Base-by-base conservation (phyloP, 2,113 vertebrate species). In the Sylvietta virens region DNA sequence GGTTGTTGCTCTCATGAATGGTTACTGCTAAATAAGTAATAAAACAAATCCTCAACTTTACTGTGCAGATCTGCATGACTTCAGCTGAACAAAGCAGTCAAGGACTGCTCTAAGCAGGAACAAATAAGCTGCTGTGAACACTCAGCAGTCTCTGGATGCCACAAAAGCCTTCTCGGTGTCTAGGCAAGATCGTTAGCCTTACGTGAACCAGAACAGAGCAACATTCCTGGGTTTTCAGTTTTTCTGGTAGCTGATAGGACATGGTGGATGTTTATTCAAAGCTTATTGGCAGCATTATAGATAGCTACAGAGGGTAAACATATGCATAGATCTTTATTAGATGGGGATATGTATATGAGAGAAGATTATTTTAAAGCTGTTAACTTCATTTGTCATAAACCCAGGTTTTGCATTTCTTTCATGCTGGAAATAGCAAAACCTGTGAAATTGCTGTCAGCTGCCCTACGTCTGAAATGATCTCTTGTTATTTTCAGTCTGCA, bases 31-130 rank as follows among this genome's bases (percentile, higher is more conserved):
- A 90, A 77, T 83, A 60, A 16, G 20, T 86, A 53, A 67, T 58
- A 44, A 26, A 76, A 37, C 58, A 66, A 86, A 50, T 92, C 33
- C 35, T 73, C 26, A 58, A 1, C 76, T 39, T 83, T 50, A 33
- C 56, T 3, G 1, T 65, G 64, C 35, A 86, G 94, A 90, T 94
- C 77, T 94, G 82, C 91, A 78, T 95, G 91, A 70, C 67, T 95
- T 90, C 82, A 94, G 76, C 51, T 70, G 69, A 83, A 93, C 91
- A 96, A 95, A 97, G 90, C 62, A 30, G 48, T 64, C 78, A 79
- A 79, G 64, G 50, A 22, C 39, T 0, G 3, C 60, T 73, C 56
- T 45, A 42, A 86, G 74, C 62, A 88, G 61, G 53, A 81, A 69
- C 74, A 82, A 88, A 94, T 76, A 80, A 45, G 54, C 64, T 93